phyloP scores from a whole-genome alignment of 2,797 vertebrate species.

The Ciconia nigra region DNA sequence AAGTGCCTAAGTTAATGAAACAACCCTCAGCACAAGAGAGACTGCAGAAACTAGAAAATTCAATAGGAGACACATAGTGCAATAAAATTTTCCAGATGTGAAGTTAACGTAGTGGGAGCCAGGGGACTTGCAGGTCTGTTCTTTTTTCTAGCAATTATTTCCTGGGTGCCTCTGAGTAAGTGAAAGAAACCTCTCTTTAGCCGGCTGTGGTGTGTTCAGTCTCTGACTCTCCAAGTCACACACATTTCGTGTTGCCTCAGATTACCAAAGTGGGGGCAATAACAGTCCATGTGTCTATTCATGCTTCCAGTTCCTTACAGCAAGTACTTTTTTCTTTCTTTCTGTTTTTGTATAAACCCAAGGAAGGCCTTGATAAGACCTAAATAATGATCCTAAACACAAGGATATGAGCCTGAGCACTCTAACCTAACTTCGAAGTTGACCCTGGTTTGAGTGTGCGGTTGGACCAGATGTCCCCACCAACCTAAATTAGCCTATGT shows the following conservation, averaged over 20 bases:
- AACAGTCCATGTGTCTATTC: not conserved
- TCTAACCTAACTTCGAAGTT: not conserved
- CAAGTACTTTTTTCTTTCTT: not conserved
- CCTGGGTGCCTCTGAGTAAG: not conserved
- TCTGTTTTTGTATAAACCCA: not conserved
- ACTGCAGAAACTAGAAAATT: not conserved
- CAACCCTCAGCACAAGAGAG: not conserved
- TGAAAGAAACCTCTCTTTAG: not conserved
- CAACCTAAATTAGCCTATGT: not conserved
- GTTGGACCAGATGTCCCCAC: not conserved
- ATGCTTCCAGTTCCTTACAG: not conserved
- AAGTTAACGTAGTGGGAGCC: not conserved
- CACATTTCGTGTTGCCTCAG: not conserved
- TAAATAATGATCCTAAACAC: not conserved
- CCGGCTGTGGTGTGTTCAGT: not conserved
- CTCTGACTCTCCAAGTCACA: not conserved
- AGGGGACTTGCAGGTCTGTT: not conserved
- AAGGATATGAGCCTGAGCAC: not conserved
- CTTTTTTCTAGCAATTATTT: not conserved
- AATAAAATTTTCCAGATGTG: not conserved
- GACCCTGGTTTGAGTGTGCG: not conserved
- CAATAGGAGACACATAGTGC: not conserved
- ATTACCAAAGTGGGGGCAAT: not conserved
- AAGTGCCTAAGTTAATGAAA: slow-evolving; percentile 18
- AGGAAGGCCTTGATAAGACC: not conserved